Percentiles rank a stretch among this genome's conserved stretches.
Evolutionary conservation across 2,113 vertebrate genomes (phyloP).

Genomic region (Toxostoma redivivum): DNA sequence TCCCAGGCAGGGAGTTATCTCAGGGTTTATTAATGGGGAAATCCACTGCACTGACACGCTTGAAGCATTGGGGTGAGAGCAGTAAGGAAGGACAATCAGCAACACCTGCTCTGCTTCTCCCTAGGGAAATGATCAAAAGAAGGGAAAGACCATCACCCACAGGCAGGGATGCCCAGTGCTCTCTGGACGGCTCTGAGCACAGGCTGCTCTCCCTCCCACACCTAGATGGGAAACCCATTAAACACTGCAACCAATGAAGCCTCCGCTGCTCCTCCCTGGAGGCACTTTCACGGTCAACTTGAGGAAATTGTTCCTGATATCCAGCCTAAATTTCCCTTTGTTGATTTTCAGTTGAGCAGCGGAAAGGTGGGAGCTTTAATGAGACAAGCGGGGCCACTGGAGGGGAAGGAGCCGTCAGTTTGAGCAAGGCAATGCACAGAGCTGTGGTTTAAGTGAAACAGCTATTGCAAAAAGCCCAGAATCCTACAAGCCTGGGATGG

Average conservation of each 20-base stretch:
- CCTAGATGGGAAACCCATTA: slow-evolving; percentile 52
- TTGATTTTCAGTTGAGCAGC: slow-evolving; percentile 47
- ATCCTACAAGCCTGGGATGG: slow-evolving; percentile 29
- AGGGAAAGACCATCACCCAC: background rate
- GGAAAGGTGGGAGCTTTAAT: slow-evolving; percentile 64
- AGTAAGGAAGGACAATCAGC: background rate
- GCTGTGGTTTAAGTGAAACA: slow-evolving; percentile 14
- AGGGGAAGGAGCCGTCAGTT: slow-evolving; percentile 57
- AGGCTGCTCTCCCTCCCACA: background rate
- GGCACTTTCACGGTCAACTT: slow-evolving; percentile 28
- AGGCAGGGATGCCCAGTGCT: background rate
- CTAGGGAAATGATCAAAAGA: background rate
- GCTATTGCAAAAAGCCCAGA: background rate
- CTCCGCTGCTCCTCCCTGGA: background rate
- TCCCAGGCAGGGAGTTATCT: background rate
- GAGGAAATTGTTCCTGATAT: slow-evolving; percentile 53
- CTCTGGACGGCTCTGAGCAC: rapidly evolving
- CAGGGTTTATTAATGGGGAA: background rate
- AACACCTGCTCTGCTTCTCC: background rate
- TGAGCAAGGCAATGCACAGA: slow-evolving; percentile 43
- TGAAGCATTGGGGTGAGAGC: background rate
- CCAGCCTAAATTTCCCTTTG: slow-evolving; percentile 55
- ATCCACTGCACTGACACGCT: background rate
- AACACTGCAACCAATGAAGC: background rate
- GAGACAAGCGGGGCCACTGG: slow-evolving; percentile 35